Evolutionary conservation across 2,113 vertebrate species (phyloP), one percentile per base, ranked within the genome.

Genomic region (Pteropus alecto): DNA sequence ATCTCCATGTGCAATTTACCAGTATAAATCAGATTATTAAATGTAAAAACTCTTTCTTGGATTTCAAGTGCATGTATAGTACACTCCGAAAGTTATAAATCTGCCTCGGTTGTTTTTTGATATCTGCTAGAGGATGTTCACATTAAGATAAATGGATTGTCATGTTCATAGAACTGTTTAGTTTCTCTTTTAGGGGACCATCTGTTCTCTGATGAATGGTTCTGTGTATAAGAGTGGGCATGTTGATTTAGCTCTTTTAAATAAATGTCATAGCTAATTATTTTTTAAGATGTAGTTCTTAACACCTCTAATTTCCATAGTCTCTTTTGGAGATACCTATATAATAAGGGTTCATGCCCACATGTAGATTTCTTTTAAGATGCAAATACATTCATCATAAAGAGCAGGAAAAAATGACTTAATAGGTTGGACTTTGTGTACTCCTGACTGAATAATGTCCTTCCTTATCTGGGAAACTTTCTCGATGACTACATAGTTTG

Each of bases 141-240:
- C 98, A 98, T 98, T 97, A 99, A 98, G 98, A 98, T 98, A 98
- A 98, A 99, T 99, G 98, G 96, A 97, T 98, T 98, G 96, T 97
- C 98, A 97, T 97, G 95, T 97, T 99, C 98, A 18, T 79, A 98
- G 96, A 98, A 98, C 96, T 98, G 95, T 98, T 99, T 97, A 98
- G 96, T 98, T 98, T 98, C 97, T 92, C 83, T 41, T 98, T 65
- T 97, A 98, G 97, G 89, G 97, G 93, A 97, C 98, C 98, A 98
- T 98, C 98, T 98, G 98, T 98, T 98, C 98, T 96, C 97, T 98
- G 98, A 99, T 98, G 97, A 98, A 98, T 98, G 97, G 93, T 84
- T 97, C 95, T 97, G 92, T 89, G 96, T 83, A 95, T 97, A 97
- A 97, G 97, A 98, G 70, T 98, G 95, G 95, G 97, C 98, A 98